Conservation (phyloP, 2,888 invertebrate species). For the Stenoptilia bipunctidactyla region DNA sequence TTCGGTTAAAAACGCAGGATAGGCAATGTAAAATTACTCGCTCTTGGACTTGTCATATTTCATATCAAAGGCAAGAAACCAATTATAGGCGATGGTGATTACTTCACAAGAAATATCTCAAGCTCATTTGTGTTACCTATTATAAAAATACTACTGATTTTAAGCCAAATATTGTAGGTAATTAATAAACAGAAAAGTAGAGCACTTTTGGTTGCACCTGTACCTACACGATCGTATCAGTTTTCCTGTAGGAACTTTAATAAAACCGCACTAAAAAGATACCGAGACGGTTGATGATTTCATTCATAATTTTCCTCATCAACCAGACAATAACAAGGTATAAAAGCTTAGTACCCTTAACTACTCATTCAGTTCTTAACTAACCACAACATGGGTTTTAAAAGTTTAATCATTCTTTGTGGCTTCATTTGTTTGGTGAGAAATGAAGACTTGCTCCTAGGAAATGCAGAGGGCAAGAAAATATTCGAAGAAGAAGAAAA, state of each 20-base stretch:
- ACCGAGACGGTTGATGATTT: conserved; percentile 19
- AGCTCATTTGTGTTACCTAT: background rate
- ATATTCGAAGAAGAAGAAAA: conserved; percentile 38
- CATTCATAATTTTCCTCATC: conserved; percentile 45
- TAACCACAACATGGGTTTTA: conserved; percentile 23
- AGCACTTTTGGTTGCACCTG: too few relatives aligned
- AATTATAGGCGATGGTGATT: too few relatives aligned
- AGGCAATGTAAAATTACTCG: too few relatives aligned
- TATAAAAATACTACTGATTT: too few relatives aligned
- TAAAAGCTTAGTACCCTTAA: background rate
- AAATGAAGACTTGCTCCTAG: conserved; percentile 35
- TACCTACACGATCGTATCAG: conserved; percentile 2
- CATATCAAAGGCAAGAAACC: too few relatives aligned
- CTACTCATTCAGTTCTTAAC: conserved; percentile 8
- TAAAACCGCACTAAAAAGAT: conserved; percentile 25
- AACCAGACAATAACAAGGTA: conserved; percentile 32
- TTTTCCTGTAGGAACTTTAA: conserved; percentile 52
- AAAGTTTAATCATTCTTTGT: conserved; percentile 22
- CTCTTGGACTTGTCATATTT: too few relatives aligned
- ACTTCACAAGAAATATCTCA: too few relatives aligned
- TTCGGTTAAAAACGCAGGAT: too few relatives aligned
- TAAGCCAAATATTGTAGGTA: too few relatives aligned
- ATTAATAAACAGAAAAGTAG: too few relatives aligned
- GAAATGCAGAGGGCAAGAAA: conserved; percentile 29
- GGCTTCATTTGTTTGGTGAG: conserved; percentile 25